These are phyloP conservation scores for Coelogynopora nodosa DNA, from an alignment of 2,888 invertebrate species.

Conservation along the genomic window DNA sequence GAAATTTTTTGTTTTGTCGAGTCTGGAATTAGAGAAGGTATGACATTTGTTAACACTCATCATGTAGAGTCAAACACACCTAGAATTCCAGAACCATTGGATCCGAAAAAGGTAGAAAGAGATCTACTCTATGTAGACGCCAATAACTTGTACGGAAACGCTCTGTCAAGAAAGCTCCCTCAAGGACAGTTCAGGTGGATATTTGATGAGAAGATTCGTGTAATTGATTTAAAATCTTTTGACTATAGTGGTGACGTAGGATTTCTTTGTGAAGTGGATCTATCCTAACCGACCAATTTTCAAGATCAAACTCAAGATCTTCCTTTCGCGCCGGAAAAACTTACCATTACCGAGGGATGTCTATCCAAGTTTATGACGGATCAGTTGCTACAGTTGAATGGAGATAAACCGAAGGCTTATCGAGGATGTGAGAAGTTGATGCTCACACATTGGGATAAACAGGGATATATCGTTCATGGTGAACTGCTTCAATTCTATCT, in stretches of 20 bases:
- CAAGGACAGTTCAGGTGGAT: too few relatives aligned
- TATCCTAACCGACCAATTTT: background rate
- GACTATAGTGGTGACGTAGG: too few relatives aligned
- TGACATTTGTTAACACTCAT: background rate
- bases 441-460: background rate
- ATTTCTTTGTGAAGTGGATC: background rate
- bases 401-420: background rate
- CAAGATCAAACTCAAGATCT: background rate
- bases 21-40: background rate
- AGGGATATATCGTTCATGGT: background rate
- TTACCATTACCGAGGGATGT: background rate
- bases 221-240: too few relatives aligned
- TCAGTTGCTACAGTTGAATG: background rate
- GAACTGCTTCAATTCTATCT: too few relatives aligned
- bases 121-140: background rate
- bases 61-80: background rate
- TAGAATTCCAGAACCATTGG: background rate
- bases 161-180: too few relatives aligned
- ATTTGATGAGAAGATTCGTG: too few relatives aligned
- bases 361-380: background rate
- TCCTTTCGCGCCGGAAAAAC: background rate
- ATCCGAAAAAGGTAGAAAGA: background rate
- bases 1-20: background rate
- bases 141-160: background rate
- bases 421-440: background rate